phyloP scores from a whole-genome alignment of 1,140 invertebrate species.

The Luehdorfia chinensis region DNA sequence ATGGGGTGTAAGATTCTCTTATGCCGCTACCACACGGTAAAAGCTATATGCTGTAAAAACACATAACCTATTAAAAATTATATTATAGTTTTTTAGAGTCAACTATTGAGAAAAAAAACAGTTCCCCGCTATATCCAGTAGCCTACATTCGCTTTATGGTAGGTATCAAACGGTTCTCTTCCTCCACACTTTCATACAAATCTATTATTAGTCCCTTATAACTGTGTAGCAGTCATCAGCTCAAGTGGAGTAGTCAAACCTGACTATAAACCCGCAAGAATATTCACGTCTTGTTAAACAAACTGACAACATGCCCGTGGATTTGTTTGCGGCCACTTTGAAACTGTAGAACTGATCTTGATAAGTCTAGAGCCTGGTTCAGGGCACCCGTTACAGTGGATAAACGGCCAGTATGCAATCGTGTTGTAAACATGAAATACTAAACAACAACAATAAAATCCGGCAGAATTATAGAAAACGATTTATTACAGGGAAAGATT shows the following conservation, averaged over 20 bases:
- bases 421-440: background rate
- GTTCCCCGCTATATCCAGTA: too few species aligned
- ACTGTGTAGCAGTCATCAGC: background rate
- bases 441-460: too few species aligned
- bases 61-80: too few species aligned
- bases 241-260: background rate
- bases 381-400: background rate
- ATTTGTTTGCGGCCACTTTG: conserved; percentile 12
- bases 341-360: conserved; percentile 5
- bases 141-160: background rate
- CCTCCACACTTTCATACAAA: background rate
- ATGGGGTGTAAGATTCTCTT: too few species aligned
- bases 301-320: conserved; percentile 1
- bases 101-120: too few species aligned
- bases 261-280: background rate
- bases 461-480: too few species aligned
- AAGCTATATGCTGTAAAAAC: too few species aligned
- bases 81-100: too few species aligned
- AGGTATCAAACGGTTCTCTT: background rate
- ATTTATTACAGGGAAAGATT: too few species aligned
- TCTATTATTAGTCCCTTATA: conserved; percentile 1
- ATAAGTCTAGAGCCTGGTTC: background rate
- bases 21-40: too few species aligned
- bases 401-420: background rate
- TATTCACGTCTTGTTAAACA: background rate